These are phyloP conservation scores for Morelia viridis DNA, from an alignment of 2,797 vertebrate species.

Conservation along the genomic window DNA sequence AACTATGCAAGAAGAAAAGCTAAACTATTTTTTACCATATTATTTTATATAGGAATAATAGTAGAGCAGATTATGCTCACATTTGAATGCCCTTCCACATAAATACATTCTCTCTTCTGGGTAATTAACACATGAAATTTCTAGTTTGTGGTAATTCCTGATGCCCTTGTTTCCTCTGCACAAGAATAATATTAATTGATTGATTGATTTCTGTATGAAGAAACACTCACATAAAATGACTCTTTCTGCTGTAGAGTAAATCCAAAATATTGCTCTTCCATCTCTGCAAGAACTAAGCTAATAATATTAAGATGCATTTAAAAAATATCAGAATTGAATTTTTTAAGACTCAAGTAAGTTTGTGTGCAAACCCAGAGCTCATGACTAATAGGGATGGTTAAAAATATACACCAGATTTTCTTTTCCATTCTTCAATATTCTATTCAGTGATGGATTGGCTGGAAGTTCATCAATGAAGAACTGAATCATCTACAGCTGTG, in stretches of 20 bases:
- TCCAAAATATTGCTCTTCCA: not conserved
- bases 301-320: not conserved
- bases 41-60: not conserved
- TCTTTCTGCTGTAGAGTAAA: not conserved
- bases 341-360: not conserved
- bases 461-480: slow-evolving; percentile 49
- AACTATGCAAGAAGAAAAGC: not conserved
- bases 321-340: not conserved
- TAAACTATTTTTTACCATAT: not conserved
- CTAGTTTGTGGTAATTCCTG: not conserved
- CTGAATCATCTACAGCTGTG: slow-evolving; percentile 63
- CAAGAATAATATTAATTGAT: not conserved
- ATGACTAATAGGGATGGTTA: not conserved
- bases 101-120: too few relatives aligned
- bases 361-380: not conserved
- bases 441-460: slow-evolving; percentile 43
- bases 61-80: not conserved
- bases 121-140: not conserved
- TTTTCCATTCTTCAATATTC: slow-evolving; percentile 5
- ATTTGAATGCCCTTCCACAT: not conserved
- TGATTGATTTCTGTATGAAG: not conserved
- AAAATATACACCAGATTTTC: slow-evolving; percentile 23
- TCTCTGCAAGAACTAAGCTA: not conserved
- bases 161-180: not conserved
- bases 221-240: not conserved